These are phyloP conservation scores for Sebastes vulpes DNA, from an alignment of 2,797 vertebrate genomes.

Conservation along the genomic window DNA sequence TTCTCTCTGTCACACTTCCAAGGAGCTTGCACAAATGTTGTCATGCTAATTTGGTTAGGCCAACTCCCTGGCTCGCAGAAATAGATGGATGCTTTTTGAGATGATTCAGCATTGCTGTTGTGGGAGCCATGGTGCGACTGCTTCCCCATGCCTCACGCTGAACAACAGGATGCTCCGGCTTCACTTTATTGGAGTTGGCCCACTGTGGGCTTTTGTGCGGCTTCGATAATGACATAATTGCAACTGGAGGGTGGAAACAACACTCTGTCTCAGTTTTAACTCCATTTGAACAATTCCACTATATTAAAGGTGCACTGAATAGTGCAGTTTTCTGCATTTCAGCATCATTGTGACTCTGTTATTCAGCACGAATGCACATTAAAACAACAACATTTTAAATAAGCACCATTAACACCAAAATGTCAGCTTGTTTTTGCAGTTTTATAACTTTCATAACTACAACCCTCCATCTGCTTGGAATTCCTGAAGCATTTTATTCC, in stretches of 20 bases:
- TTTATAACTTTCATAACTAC: slow-evolving; percentile 33
- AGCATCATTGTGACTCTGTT: slow-evolving; percentile 19
- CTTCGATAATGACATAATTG: slow-evolving; percentile 55
- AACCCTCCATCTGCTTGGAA: slow-evolving; percentile 55
- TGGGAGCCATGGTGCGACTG: slow-evolving; percentile 31
- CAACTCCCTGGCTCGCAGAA: slow-evolving; percentile 54
- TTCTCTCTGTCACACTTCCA: slow-evolving; percentile 74
- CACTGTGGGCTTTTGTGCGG: slow-evolving; percentile 54
- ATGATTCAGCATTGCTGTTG: slow-evolving; percentile 70
- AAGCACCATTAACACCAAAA: slow-evolving; percentile 20
- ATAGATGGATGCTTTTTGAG: slow-evolving; percentile 55
- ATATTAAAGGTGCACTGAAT: slow-evolving; percentile 20
- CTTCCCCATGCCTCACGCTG: slow-evolving; percentile 20
- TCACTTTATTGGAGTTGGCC: slow-evolving; percentile 48
- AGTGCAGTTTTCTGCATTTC: slow-evolving; percentile 2
- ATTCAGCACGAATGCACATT: slow-evolving; percentile 9
- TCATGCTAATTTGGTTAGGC: slow-evolving; percentile 70
- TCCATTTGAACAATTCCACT: slow-evolving; percentile 11
- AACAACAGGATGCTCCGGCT: slow-evolving; percentile 51
- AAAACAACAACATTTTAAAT: slow-evolving; percentile 47
- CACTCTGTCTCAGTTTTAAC: slow-evolving; percentile 27
- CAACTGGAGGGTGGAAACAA: slow-evolving; percentile 38
- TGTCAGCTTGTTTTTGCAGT: slow-evolving; percentile 43
- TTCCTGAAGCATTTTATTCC: slow-evolving; percentile 55
- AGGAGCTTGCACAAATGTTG: slow-evolving; percentile 62